Conservation (phyloP, 2,113 vertebrate species). For the Microcebus ravelobensis region DNA sequence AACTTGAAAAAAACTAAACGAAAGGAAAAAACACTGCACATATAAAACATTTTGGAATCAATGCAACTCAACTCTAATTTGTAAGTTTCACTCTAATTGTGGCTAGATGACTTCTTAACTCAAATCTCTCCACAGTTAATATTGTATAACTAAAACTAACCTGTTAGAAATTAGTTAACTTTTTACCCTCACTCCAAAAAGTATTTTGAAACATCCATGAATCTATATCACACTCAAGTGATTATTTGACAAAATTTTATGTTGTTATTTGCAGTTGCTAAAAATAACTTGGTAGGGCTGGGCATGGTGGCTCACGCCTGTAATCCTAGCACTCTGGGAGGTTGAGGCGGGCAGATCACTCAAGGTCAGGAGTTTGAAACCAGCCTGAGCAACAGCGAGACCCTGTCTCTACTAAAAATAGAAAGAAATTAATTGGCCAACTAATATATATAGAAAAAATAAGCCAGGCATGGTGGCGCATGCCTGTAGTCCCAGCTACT, state of each 20-base stretch:
- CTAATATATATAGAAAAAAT: no score
- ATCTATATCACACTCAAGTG: neutral
- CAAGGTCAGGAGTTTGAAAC: no score
- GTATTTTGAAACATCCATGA: neutral
- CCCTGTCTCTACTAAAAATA: no score
- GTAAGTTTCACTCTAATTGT: neutral
- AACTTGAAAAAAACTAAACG: neutral
- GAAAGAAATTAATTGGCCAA: no score
- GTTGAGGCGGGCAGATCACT: no score
- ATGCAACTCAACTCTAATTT: conserved; percentile 1
- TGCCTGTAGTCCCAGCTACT: no score
- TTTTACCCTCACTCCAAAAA: neutral
- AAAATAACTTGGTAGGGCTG: conserved; percentile 18
- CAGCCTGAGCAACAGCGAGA: no score
- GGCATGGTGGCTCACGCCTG: no score
- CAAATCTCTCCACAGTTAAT: neutral
- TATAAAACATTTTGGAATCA: neutral
- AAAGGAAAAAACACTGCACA: neutral
- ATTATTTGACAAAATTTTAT: conserved; percentile 50
- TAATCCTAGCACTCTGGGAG: no score
- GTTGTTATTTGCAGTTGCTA: neutral
- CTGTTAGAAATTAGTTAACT: conserved; percentile 41
- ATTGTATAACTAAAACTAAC: conserved; percentile 21
- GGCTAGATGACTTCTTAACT: neutral
- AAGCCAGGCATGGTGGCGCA: no score